These are phyloP conservation scores for Microcaecilia unicolor DNA, from an alignment of 2,797 vertebrate genomes.

Conservation along the genomic window DNA sequence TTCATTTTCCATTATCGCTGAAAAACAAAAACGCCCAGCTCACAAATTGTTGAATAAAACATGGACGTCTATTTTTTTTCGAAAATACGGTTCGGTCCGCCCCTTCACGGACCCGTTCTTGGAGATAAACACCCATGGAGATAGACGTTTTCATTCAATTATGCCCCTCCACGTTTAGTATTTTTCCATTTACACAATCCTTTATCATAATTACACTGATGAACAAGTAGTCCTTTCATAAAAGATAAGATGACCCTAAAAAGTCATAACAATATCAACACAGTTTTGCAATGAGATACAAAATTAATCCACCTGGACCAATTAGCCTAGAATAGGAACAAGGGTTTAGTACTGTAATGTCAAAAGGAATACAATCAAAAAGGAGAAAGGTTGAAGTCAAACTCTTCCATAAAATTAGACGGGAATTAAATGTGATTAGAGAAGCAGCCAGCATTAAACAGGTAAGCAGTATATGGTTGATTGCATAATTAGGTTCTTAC, in stretches of 20 bases:
- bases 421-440: conserved; percentile 54
- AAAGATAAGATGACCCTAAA: conserved; percentile 51
- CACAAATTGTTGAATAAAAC: too few relatives aligned
- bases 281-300: conserved; percentile 54
- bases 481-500: not conserved
- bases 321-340: conserved; percentile 65
- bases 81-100: too few relatives aligned
- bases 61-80: too few relatives aligned
- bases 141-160: too few relatives aligned
- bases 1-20: too few relatives aligned
- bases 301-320: conserved; percentile 75
- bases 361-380: conserved; percentile 66
- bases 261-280: conserved; percentile 31
- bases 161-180: too few relatives aligned
- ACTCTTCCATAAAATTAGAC: conserved; percentile 9
- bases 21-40: too few relatives aligned
- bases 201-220: too few relatives aligned
- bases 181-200: too few relatives aligned
- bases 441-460: conserved; percentile 63
- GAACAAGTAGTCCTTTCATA: too few relatives aligned
- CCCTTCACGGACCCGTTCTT: too few relatives aligned
- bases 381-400: conserved; percentile 30
- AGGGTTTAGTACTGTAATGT: conserved; percentile 57
- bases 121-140: too few relatives aligned
- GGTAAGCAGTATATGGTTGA: conserved; percentile 18